Evolutionary conservation across 2,113 vertebrate genomes (phyloP).

Genomic region (Mus pahari): DNA sequence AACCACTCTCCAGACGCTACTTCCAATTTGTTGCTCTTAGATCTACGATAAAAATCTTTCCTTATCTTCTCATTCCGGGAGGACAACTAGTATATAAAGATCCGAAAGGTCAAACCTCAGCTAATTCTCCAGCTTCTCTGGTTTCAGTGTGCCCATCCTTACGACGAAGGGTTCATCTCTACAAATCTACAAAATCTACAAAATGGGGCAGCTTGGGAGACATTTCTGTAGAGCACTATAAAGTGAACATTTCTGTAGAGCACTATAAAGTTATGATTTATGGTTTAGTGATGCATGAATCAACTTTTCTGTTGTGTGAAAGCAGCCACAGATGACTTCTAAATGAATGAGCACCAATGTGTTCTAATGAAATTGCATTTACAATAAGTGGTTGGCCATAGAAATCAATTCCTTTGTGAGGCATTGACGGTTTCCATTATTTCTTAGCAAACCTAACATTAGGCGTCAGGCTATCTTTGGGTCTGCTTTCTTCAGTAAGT

Average conservation of each 20-base stretch:
- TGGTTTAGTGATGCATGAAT: neutral
- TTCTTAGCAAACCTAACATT: neutral
- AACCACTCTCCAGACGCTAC: neutral
- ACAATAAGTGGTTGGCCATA: neutral
- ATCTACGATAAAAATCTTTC: neutral
- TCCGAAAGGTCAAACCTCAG: neutral
- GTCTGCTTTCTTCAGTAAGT: constrained; percentile 11
- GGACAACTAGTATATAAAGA: neutral
- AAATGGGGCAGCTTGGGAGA: neutral
- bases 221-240: neutral
- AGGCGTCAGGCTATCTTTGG: constrained; percentile 10
- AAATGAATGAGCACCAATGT: neutral
- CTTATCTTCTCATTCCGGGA: neutral
- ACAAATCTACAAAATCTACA: too few relatives aligned
- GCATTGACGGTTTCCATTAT: neutral
- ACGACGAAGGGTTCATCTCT: neutral
- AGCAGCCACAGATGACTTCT: neutral
- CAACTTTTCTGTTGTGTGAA: neutral
- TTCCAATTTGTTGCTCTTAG: neutral
- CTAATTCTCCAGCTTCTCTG: neutral
- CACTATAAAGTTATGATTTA: neutral
- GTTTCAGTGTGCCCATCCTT: neutral
- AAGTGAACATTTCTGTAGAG: neutral
- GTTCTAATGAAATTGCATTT: neutral
- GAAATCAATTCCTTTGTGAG: neutral